phyloP scores from a whole-genome alignment of 2,797 vertebrate species.

The Pyrocephalus nanus region DNA sequence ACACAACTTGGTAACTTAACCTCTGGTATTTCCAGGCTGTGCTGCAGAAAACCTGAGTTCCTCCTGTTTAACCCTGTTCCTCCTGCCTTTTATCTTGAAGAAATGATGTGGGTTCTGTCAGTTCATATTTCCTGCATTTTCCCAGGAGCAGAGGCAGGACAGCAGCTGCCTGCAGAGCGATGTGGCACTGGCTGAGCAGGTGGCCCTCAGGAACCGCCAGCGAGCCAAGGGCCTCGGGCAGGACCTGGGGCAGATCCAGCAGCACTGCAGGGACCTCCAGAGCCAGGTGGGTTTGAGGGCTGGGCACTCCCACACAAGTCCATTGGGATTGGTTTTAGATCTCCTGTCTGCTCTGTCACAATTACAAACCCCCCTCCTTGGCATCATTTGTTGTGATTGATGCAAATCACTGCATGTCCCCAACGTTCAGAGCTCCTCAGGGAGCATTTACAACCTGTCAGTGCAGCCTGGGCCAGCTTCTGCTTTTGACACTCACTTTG shows the following conservation, averaged over 20 bases:
- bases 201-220: slow-evolving; percentile 57
- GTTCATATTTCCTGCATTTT: background rate
- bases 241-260: slow-evolving; percentile 65
- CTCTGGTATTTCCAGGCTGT: background rate
- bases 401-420: background rate
- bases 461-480: background rate
- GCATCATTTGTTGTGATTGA: background rate
- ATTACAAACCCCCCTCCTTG: background rate
- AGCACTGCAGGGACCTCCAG: slow-evolving; percentile 59
- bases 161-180: slow-evolving; percentile 65
- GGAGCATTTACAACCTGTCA: background rate
- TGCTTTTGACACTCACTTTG: background rate
- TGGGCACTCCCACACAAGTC: background rate
- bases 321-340: background rate
- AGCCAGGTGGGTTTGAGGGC: slow-evolving; percentile 31
- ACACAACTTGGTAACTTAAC: background rate
- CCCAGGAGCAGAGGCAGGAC: slow-evolving; percentile 69
- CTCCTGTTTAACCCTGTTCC: background rate
- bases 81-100: background rate
- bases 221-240: slow-evolving; percentile 31
- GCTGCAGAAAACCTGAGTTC: background rate
- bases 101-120: background rate
- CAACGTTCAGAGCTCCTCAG: background rate
- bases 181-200: slow-evolving; percentile 52
- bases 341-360: background rate